Conservation (phyloP, 2,113 vertebrate species). For the Chroicocephalus ridibundus region DNA sequence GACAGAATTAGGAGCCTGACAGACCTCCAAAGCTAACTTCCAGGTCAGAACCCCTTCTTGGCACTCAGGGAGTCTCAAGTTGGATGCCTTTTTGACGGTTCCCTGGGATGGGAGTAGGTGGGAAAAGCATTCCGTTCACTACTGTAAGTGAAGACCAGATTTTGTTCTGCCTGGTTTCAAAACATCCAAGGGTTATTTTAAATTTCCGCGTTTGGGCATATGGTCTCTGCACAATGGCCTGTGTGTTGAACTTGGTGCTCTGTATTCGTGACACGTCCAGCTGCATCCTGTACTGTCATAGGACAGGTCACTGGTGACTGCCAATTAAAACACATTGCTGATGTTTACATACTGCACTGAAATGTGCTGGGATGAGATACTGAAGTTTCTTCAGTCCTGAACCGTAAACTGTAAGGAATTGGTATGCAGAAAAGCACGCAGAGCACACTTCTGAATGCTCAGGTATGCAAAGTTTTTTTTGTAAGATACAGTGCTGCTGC, state of each 20-base stretch:
- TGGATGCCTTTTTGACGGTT: background rate
- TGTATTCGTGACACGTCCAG: background rate
- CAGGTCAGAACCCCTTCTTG: background rate
- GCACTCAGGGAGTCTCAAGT: background rate
- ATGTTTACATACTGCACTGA: background rate
- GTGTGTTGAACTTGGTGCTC: background rate
- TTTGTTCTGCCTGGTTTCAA: background rate
- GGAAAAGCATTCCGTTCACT: background rate
- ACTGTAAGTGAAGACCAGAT: background rate
- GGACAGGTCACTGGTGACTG: background rate
- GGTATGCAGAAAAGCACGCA: background rate
- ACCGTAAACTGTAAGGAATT: background rate
- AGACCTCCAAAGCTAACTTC: background rate
- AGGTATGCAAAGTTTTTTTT: background rate
- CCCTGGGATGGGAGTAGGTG: background rate
- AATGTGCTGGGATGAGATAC: background rate
- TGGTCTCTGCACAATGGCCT: background rate
- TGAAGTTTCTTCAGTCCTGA: background rate
- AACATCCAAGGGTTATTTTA: background rate
- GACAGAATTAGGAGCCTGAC: background rate
- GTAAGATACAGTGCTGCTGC: background rate
- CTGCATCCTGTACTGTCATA: constrained; percentile 40
- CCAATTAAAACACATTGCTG: background rate
- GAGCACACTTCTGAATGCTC: background rate
- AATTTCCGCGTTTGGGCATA: background rate